Evolutionary conservation across 2,888 invertebrate genomes (phyloP).

Genomic region (Drosophila paranaensis): DNA sequence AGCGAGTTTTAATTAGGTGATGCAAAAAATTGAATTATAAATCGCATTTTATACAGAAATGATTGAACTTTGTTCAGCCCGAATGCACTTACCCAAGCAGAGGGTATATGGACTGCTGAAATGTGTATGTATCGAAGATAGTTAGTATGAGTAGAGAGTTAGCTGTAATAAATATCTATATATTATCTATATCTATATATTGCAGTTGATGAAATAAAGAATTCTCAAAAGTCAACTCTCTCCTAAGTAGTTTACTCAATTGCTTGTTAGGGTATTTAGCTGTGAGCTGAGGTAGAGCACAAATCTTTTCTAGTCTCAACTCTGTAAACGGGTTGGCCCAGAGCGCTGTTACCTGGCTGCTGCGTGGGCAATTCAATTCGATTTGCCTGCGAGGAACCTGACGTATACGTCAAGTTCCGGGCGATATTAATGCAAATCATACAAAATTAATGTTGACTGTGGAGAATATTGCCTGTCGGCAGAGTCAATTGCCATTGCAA

Average conservation of each 20-base stretch:
- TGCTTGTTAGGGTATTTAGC: not conserved
- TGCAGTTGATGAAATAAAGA: not conserved
- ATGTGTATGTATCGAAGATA: not conserved
- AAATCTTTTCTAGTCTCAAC: not conserved
- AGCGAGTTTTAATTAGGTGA: conserved; percentile 59
- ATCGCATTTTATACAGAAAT: conserved; percentile 26
- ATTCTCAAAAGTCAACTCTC: too few relatives aligned
- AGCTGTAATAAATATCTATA: too few relatives aligned
- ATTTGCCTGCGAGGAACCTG: conserved; percentile 28
- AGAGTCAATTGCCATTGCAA: conserved; percentile 47
- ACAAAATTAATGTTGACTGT: conserved; percentile 45
- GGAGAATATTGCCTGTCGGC: conserved; percentile 41
- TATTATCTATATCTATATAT: too few relatives aligned
- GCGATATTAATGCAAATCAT: conserved; percentile 59
- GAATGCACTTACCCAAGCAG: not conserved
- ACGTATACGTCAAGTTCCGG: conserved; percentile 48
- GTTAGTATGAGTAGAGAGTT: not conserved
- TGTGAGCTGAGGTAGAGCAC: not conserved
- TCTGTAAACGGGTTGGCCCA: conserved; percentile 21
- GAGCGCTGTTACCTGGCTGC: conserved; percentile 14
- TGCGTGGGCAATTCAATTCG: conserved; percentile 51
- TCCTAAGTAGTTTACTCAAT: not conserved
- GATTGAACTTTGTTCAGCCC: not conserved
- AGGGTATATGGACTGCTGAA: not conserved
- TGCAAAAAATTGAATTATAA: conserved; percentile 37